phyloP scores from a whole-genome alignment of 2,888 invertebrate species.

The Opisthograptis luteolata region DNA sequence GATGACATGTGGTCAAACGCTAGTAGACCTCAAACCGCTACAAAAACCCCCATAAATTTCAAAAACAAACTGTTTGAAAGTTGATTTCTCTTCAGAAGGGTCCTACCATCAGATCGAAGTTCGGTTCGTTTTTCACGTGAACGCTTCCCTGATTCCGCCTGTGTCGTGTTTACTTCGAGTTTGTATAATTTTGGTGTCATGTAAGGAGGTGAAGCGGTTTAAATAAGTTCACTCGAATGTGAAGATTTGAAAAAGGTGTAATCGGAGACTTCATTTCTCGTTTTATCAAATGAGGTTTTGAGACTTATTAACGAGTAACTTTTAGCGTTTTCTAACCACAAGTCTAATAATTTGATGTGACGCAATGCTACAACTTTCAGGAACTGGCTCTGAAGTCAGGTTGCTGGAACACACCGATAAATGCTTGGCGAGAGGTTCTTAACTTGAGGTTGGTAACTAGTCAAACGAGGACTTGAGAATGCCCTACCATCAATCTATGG shows the following conservation, averaged over 20 bases:
- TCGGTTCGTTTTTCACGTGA: constrained; percentile 18
- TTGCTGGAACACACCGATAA: too few species aligned
- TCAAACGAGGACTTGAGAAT: too few species aligned
- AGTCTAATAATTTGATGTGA: too few species aligned
- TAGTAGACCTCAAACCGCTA: constrained; percentile 3
- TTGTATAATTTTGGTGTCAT: constrained; percentile 14
- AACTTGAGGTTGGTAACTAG: too few species aligned
- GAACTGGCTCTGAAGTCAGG: too few species aligned
- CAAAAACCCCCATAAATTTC: constrained; percentile 1
- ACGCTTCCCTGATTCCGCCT: neutral
- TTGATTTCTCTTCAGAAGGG: neutral
- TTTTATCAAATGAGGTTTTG: constrained; percentile 2
- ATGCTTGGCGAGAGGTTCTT: too few species aligned
- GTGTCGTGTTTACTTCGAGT: constrained; percentile 3
- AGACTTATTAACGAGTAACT: neutral
- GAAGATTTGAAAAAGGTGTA: constrained; percentile 4
- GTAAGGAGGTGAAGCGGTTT: neutral
- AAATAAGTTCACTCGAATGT: constrained; percentile 9
- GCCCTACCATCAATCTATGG: too few species aligned
- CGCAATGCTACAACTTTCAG: too few species aligned
- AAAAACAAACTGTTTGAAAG: constrained; percentile 4
- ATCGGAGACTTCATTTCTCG: neutral
- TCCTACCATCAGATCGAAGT: constrained; percentile 1
- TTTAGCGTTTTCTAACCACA: too few species aligned
- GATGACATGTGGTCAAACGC: too few species aligned